Percentiles rank a stretch among this genome's conserved stretches.
These are phyloP conservation scores for Montipora capitata DNA, from an alignment of 92 coral and sea anemone species.

Conservation along the genomic window DNA sequence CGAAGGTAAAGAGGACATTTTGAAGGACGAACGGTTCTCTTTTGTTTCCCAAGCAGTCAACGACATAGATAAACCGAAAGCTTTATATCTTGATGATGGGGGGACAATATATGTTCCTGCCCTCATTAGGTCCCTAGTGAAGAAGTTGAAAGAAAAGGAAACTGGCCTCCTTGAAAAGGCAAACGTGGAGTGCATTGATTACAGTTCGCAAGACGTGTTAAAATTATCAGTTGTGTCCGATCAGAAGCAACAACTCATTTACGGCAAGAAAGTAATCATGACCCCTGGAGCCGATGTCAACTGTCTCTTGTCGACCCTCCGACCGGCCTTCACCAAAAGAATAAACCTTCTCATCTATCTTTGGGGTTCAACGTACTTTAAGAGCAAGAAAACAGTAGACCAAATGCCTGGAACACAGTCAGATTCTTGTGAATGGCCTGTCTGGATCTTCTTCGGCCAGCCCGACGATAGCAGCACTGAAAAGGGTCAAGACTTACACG, in stretches of 20 bases:
- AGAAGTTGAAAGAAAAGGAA: background rate
- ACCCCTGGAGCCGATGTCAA: background rate
- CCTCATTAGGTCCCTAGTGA: background rate
- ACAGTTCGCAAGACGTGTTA: background rate
- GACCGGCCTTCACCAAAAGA: slow-evolving; percentile 6
- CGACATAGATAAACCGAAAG: slow-evolving; percentile 29
- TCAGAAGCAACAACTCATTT: background rate
- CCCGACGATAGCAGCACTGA: background rate
- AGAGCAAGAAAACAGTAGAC: background rate
- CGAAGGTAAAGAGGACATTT: slow-evolving; percentile 53
- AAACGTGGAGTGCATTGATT: slow-evolving; percentile 22
- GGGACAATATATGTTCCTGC: background rate
- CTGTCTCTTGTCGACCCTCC: background rate
- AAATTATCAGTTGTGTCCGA: slow-evolving; percentile 13
- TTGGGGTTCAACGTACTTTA: slow-evolving; percentile 23
- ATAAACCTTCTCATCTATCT: slow-evolving; percentile 41
- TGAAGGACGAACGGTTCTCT: slow-evolving; percentile 39
- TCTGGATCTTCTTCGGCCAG: background rate
- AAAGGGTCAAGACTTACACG: slow-evolving; percentile 1
- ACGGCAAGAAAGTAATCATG: background rate
- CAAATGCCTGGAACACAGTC: background rate
- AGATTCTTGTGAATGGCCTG: background rate
- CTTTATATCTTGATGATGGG: slow-evolving; percentile 9
- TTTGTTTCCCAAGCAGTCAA: slow-evolving; percentile 58
- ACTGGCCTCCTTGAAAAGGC: slow-evolving; percentile 2